phyloP scores from a whole-genome alignment of 2,888 invertebrate genomes.

The Cryptus viduatorius region DNA sequence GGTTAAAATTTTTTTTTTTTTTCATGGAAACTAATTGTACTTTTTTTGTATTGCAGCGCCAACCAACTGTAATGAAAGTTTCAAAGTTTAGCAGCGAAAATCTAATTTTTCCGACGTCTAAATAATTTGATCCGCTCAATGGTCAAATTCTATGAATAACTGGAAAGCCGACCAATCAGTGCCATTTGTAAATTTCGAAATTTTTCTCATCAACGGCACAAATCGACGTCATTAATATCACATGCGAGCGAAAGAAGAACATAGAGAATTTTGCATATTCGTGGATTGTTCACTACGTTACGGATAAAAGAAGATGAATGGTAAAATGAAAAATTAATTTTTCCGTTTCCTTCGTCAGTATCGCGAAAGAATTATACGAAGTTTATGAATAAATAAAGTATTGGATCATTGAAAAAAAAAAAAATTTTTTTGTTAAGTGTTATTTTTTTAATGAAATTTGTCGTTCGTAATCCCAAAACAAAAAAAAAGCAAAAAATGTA shows the following conservation, averaged over 20 bases:
- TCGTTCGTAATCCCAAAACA: too few relatives aligned
- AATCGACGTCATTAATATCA: constrained; percentile 8
- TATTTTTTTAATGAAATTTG: too few relatives aligned
- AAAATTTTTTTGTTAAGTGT: too few relatives aligned
- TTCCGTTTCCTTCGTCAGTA: too few relatives aligned
- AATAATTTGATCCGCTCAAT: constrained; percentile 12
- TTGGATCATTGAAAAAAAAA: too few relatives aligned
- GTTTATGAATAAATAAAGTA: too few relatives aligned
- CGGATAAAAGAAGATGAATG: too few relatives aligned
- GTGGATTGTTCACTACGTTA: neutral
- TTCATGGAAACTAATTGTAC: neutral
- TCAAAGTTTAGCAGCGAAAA: constrained; percentile 30
- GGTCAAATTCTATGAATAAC: neutral
- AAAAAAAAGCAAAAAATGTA: too few relatives aligned
- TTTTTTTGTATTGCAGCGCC: constrained; percentile 72
- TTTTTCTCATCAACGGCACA: constrained; percentile 10
- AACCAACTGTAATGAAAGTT: constrained; percentile 72
- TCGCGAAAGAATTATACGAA: too few relatives aligned
- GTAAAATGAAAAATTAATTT: too few relatives aligned
- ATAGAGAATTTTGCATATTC: constrained; percentile 23
- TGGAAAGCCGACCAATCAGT: constrained; percentile 29
- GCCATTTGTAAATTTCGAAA: constrained; percentile 47
- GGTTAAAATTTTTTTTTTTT: constrained; percentile 33
- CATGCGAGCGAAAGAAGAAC: neutral
- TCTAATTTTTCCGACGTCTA: constrained; percentile 29